These are phyloP conservation scores for Ethmia dodecea DNA, from an alignment of 2,888 invertebrate genomes.

Conservation along the genomic window DNA sequence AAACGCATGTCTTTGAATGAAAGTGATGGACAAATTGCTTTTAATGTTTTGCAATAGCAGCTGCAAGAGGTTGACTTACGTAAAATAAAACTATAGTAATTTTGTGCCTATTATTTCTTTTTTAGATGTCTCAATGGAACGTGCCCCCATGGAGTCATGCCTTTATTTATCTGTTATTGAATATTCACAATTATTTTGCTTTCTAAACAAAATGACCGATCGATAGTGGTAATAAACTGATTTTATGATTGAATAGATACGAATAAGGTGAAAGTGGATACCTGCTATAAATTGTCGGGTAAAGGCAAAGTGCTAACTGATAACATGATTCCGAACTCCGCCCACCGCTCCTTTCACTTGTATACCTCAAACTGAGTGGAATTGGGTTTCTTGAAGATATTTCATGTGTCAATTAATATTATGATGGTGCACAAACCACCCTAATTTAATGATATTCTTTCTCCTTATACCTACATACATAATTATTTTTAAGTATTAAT, in stretches of 20 bases:
- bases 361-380: too few species aligned
- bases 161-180: background rate
- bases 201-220: constrained; percentile 7
- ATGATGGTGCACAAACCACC: too few species aligned
- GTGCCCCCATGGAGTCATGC: constrained; percentile 11
- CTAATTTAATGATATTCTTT: too few species aligned
- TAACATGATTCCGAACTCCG: constrained; percentile 30
- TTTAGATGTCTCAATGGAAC: constrained; percentile 18
- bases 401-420: too few species aligned
- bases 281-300: constrained; percentile 11
- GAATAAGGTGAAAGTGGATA: constrained; percentile 8
- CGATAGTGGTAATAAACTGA: constrained; percentile 5
- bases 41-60: constrained; percentile 18
- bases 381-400: too few species aligned
- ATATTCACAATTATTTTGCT: constrained; percentile 2
- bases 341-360: constrained; percentile 28
- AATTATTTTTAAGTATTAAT: too few species aligned
- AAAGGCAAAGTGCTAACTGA: constrained; percentile 23
- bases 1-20: constrained; percentile 23
- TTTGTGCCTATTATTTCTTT: constrained; percentile 3
- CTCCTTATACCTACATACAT: too few species aligned
- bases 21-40: constrained; percentile 34
- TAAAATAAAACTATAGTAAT: background rate
- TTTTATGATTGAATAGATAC: constrained; percentile 1
- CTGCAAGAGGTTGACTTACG: constrained; percentile 9